phyloP scores from a whole-genome alignment of 2,113 vertebrate species.

The Ellobius talpinus region DNA sequence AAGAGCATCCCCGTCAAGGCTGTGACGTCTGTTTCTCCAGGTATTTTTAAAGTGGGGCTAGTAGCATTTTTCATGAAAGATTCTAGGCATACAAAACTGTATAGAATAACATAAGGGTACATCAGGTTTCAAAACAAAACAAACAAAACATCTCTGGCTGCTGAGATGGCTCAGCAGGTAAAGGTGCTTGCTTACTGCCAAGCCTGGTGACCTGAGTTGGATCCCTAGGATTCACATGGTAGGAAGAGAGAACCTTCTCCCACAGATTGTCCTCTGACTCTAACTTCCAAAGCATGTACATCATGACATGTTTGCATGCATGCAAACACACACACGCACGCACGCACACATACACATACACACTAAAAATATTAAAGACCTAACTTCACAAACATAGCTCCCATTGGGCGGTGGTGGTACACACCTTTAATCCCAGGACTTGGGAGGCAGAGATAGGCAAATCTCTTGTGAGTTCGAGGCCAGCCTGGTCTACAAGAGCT shows the following conservation, averaged over 20 bases:
- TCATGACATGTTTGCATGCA: neutral
- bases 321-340: neutral
- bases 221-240: too few relatives aligned
- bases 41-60: neutral
- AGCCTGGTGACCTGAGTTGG: neutral
- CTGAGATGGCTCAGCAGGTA: neutral
- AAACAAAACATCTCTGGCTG: neutral
- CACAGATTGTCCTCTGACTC: neutral
- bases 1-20: neutral
- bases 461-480: too few relatives aligned
- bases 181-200: neutral
- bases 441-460: too few relatives aligned
- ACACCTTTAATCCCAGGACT: too few relatives aligned
- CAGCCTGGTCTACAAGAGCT: too few relatives aligned
- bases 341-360: neutral
- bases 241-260: neutral
- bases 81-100: neutral
- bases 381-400: neutral
- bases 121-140: neutral
- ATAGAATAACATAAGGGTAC: neutral
- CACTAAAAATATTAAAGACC: neutral
- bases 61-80: constrained; percentile 30
- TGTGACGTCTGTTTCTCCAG: neutral
- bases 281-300: neutral
- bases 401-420: rapidly evolving